Percentiles rank a stretch among this genome's conserved stretches.
Conservation (phyloP, 37 sponge, comb jelly and placozoan species). For the Diacarnus erythraeanus region DNA sequence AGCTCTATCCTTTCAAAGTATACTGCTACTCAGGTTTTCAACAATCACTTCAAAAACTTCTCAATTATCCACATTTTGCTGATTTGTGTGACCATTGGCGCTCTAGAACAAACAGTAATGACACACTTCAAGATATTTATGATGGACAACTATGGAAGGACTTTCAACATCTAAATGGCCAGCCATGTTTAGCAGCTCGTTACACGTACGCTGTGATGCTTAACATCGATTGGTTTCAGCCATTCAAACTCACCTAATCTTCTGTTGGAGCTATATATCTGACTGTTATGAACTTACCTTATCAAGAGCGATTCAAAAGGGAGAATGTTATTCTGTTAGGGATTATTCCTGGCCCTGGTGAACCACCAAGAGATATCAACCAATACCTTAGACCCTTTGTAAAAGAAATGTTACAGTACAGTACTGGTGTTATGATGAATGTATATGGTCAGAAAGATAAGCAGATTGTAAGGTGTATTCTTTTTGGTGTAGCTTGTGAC, state of each 20-base stretch:
- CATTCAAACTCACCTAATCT: conserved; percentile 16
- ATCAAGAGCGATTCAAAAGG: neutral
- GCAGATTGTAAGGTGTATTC: neutral
- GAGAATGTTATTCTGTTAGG: neutral
- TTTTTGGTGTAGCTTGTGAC: conserved; percentile 31
- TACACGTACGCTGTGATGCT: conserved; percentile 20
- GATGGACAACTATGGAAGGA: conserved; percentile 69
- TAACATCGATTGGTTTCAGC: conserved; percentile 59
- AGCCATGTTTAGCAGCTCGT: conserved; percentile 11
- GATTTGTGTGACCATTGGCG: conserved; percentile 39
- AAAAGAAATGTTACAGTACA: neutral
- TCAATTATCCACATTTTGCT: conserved; percentile 17
- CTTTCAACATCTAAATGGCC: conserved; percentile 22
- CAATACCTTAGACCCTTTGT: neutral
- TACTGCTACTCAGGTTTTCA: conserved; percentile 41
- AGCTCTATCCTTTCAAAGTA: conserved; percentile 41
- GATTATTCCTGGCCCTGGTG: conserved; percentile 8
- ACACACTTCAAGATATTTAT: conserved; percentile 45
- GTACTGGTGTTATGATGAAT: conserved; percentile 1
- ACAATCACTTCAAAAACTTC: conserved; percentile 16
- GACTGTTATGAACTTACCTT: conserved; percentile 43
- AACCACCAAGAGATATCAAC: neutral
- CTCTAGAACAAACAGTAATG: neutral
- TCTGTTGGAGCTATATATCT: conserved; percentile 58
- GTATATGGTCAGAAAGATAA: neutral